A percentile compares a stretch with the other conserved stretches of the same genome.
phyloP scores from a whole-genome alignment of 2,888 invertebrate species.

The Dolichomitus sp. region DNA sequence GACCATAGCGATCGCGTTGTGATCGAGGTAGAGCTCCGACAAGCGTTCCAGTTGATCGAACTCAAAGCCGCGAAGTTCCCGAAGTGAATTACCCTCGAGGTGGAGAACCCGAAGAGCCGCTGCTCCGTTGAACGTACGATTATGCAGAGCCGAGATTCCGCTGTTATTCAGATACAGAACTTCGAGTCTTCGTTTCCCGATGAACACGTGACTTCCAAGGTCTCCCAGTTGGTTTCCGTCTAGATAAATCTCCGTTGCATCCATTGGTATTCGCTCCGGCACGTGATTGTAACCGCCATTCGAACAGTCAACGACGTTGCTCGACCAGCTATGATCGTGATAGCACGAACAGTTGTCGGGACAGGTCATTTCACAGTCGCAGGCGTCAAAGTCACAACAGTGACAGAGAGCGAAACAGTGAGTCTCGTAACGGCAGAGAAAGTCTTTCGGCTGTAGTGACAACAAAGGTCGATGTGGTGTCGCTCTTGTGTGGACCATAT shows the following conservation, averaged over 20 bases:
- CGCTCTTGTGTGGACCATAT: slow-evolving; percentile 90
- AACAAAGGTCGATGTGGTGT: slow-evolving; percentile 89
- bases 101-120: slow-evolving; percentile 91
- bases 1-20: slow-evolving; percentile 91
- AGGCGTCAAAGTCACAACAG: slow-evolving; percentile 96
- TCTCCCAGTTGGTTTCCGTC: slow-evolving; percentile 94
- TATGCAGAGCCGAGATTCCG: slow-evolving; percentile 92
- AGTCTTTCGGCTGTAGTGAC: slow-evolving; percentile 91
- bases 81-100: slow-evolving; percentile 92
- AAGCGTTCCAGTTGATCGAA: slow-evolving; percentile 92
- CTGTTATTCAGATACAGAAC: slow-evolving; percentile 93
- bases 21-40: slow-evolving; percentile 92
- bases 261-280: slow-evolving; percentile 95
- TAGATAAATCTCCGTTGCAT: slow-evolving; percentile 95
- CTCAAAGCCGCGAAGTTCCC: slow-evolving; percentile 92
- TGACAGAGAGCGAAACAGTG: slow-evolving; percentile 95
- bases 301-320: slow-evolving; percentile 95
- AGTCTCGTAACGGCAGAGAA: slow-evolving; percentile 93
- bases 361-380: slow-evolving; percentile 97
- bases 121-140: slow-evolving; percentile 94
- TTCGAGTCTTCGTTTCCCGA: slow-evolving; percentile 94
- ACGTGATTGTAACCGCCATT: slow-evolving; percentile 91
- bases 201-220: slow-evolving; percentile 94
- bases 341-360: slow-evolving; percentile 95
- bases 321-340: slow-evolving; percentile 95